Evolutionary conservation across 2,888 invertebrate species (phyloP).

Genomic region (Polydesmus complanatus): DNA sequence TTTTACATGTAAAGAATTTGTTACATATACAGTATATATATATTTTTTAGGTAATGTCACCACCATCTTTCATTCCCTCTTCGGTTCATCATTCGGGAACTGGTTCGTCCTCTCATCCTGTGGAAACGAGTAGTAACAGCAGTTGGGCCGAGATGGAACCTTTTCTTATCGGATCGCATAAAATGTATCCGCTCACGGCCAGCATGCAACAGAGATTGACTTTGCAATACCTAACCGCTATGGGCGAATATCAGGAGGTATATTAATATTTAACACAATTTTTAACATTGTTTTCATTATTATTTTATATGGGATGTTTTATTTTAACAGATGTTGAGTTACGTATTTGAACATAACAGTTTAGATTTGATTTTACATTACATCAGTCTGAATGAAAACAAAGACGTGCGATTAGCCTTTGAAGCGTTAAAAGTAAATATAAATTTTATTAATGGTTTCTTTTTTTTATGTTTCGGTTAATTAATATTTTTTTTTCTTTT

Average conservation of each 20-base stretch:
- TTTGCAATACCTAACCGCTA: slow-evolving; percentile 81
- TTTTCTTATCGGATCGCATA: slow-evolving; percentile 74
- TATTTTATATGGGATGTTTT: too few relatives aligned
- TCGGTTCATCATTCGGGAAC: neutral
- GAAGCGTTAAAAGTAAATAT: slow-evolving; percentile 59
- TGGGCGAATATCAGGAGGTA: slow-evolving; percentile 94
- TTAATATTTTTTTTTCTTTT: slow-evolving; percentile 18
- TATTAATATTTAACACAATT: slow-evolving; percentile 19
- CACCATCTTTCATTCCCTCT: neutral
- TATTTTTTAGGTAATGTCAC: neutral
- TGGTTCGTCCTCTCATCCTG: neutral
- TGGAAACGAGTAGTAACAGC: slow-evolving; percentile 57
- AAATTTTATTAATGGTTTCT: slow-evolving; percentile 4
- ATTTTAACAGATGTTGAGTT: slow-evolving; percentile 61
- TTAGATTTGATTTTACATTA: slow-evolving; percentile 79
- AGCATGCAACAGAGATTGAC: slow-evolving; percentile 86
- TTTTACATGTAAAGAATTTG: too few relatives aligned
- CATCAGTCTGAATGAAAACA: slow-evolving; percentile 71
- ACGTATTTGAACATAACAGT: slow-evolving; percentile 86
- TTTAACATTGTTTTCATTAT: neutral
- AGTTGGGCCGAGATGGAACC: slow-evolving; percentile 84
- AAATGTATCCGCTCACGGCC: slow-evolving; percentile 74
- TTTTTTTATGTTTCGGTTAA: neutral
- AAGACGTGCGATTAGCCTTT: slow-evolving; percentile 84
- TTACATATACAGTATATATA: too few relatives aligned